These are phyloP conservation scores for Cygnus buccinator DNA, from an alignment of 2,113 vertebrate species.

Conservation along the genomic window DNA sequence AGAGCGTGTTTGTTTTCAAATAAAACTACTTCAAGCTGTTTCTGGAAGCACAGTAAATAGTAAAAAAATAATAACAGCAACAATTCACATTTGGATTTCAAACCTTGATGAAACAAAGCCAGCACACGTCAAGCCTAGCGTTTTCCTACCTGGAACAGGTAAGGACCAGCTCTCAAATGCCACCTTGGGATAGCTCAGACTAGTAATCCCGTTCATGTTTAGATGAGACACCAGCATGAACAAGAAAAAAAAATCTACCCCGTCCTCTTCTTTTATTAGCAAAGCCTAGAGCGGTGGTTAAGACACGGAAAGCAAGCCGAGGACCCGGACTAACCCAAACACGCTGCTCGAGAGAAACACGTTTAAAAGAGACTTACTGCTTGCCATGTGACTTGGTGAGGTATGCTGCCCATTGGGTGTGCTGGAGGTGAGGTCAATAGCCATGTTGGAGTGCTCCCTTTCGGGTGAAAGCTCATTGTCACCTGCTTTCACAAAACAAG, in stretches of 20 bases:
- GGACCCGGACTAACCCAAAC: constrained; percentile 51
- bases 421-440: constrained; percentile 90
- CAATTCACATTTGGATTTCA: constrained; percentile 19
- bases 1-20: constrained; percentile 47
- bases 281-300: constrained; percentile 35
- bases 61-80: neutral
- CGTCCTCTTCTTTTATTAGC: constrained; percentile 45
- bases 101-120: constrained; percentile 53
- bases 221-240: constrained; percentile 59
- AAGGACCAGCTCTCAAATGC: constrained; percentile 80
- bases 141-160: constrained; percentile 81
- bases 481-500: constrained; percentile 84
- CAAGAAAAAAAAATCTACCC: constrained; percentile 28
- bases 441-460: constrained; percentile 90
- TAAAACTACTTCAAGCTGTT: constrained; percentile 24
- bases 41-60: neutral
- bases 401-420: constrained; percentile 91
- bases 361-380: constrained; percentile 84
- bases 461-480: constrained; percentile 94
- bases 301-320: neutral
- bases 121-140: constrained; percentile 49
- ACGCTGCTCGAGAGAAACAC: constrained; percentile 31
- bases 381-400: constrained; percentile 89
- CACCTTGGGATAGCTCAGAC: constrained; percentile 77
- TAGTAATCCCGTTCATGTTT: constrained; percentile 76